A percentile compares a stretch with the other conserved stretches of the same genome.
Conservation (phyloP, 2,113 vertebrate species). For the Manacus vitellinus region DNA sequence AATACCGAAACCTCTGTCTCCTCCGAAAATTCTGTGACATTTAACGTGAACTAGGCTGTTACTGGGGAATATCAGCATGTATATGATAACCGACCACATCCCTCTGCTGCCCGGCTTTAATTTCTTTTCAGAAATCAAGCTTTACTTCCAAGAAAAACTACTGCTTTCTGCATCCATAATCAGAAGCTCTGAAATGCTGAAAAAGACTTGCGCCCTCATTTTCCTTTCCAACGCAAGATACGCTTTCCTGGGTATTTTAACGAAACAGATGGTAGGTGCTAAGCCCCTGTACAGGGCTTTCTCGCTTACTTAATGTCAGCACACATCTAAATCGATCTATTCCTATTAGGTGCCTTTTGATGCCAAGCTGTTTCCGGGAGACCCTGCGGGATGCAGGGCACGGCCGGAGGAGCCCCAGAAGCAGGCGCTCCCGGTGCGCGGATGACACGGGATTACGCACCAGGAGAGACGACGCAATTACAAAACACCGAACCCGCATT, state of each 20-base stretch:
- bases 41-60: background rate
- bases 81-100: accelerated
- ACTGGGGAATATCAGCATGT: background rate
- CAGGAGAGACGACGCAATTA: background rate
- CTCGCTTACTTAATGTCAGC: background rate
- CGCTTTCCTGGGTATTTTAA: background rate
- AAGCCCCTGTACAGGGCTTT: background rate
- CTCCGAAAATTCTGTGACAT: background rate
- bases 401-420: background rate
- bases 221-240: background rate
- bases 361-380: background rate
- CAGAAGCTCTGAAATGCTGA: background rate
- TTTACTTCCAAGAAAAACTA: background rate
- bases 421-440: background rate
- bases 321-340: background rate
- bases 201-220: background rate
- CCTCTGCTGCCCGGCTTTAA: background rate
- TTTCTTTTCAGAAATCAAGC: background rate
- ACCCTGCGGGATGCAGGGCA: background rate
- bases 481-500: background rate
- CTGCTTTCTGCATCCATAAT: background rate
- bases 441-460: background rate
- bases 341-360: background rate
- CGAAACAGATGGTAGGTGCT: background rate
- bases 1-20: background rate